These are phyloP conservation scores for Erebia palarica DNA, from an alignment of 2,888 invertebrate species.

Conservation along the genomic window DNA sequence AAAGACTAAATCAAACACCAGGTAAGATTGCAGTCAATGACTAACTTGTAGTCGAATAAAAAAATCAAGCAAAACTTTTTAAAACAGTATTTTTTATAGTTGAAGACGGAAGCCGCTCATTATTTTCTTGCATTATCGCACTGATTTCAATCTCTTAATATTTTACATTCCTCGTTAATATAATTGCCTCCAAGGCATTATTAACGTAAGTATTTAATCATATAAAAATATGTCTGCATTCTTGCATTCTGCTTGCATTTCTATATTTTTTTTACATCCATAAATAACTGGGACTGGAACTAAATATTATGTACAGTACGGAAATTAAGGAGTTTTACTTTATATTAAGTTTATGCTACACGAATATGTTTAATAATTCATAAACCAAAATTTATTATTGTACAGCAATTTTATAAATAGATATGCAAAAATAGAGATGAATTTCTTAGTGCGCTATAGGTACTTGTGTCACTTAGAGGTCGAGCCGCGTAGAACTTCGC, in stretches of 20 bases:
- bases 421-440: slow-evolving; percentile 36
- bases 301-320: background rate
- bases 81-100: slow-evolving; percentile 4
- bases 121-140: slow-evolving; percentile 9
- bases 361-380: background rate
- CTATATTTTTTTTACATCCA: background rate
- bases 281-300: background rate
- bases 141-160: slow-evolving; percentile 21
- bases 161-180: slow-evolving; percentile 12
- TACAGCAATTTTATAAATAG: slow-evolving; percentile 5
- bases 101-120: slow-evolving; percentile 14
- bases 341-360: background rate
- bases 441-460: slow-evolving; percentile 47
- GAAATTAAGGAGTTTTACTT: background rate
- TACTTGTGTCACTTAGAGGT: slow-evolving; percentile 72
- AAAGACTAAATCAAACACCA: too few species aligned
- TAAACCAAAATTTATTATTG: background rate
- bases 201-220: slow-evolving; percentile 5
- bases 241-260: slow-evolving; percentile 8
- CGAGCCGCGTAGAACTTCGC: slow-evolving; percentile 64
- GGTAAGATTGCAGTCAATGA: too few species aligned
- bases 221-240: slow-evolving; percentile 14
- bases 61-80: slow-evolving; percentile 10
- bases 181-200: slow-evolving; percentile 16
- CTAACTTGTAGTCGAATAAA: too few species aligned